Base-by-base conservation (phyloP, 2,113 vertebrate genomes). In the Rana temporaria region DNA sequence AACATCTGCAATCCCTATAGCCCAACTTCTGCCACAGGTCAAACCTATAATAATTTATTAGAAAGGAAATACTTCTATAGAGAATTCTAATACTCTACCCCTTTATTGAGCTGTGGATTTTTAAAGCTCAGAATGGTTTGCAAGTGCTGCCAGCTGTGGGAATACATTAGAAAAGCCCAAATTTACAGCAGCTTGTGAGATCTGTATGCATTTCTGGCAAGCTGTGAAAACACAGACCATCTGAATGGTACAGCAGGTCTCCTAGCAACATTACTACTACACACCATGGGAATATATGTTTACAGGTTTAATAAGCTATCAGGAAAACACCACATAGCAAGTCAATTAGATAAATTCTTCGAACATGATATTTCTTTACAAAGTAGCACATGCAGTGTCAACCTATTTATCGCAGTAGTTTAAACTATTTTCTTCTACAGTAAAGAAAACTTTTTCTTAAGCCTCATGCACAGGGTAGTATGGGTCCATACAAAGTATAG, bases 231-330 rank as follows among this genome's bases (percentile, higher is more conserved):
- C 38, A 0, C 4, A 1, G 84, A 52, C 53, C 12, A 52, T 14
- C 17, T 1, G 22, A 79, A 72, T 14, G 83, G 57, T 76, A 66
- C 1, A 62, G 26, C 14, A 65, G 76, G 87, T 86, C 74, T 87
- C 89, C 86, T 88, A 90, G 90, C 88, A 91, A 89, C 89, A 26
- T 77, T 1, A 2, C 74, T 30, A 56, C 66, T 24, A 77, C 32
- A 63, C 85, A 86, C 88, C 78, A 66, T 85, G 88, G 89, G 88
- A 84, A 26, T 78, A 53, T 24, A 0, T 52, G 88, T 87, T 89
- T 90, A 89, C 77, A 68, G 84, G 71, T 82, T 74, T 24, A 38
- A 79, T 26, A 2, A 56, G 42, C 71, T 22, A 74, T 4, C 0
- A 32, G 9, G 48, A 81, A 86, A 85, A 85, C 84, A 84, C 67